phyloP scores from a whole-genome alignment of 2,888 invertebrate species.

The Eupsilia transversa region DNA sequence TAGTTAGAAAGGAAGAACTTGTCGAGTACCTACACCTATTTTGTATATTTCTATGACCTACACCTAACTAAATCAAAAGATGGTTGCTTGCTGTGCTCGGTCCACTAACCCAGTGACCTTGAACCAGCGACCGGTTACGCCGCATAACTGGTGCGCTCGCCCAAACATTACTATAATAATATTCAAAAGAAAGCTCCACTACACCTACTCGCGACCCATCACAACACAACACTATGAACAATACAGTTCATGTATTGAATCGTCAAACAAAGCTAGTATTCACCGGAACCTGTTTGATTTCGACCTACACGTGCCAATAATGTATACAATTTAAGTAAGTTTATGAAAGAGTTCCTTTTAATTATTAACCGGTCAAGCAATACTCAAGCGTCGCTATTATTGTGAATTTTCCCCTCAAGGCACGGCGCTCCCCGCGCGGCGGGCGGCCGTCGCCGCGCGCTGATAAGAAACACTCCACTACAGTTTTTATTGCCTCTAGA shows the following conservation, averaged over 20 bases:
- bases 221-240: conserved; percentile 6
- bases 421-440: too few relatives aligned
- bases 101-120: conserved; percentile 88
- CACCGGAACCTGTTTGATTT: background rate
- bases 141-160: conserved; percentile 76
- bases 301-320: background rate
- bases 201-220: conserved; percentile 22
- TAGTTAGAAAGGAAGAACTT: background rate
- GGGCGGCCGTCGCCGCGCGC: too few relatives aligned
- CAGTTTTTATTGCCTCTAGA: too few relatives aligned
- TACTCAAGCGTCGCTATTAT: too few relatives aligned
- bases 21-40: background rate
- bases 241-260: conserved; percentile 28
- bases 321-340: background rate
- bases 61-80: conserved; percentile 28
- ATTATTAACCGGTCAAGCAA: too few relatives aligned
- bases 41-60: too few relatives aligned
- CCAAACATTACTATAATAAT: conserved; percentile 59
- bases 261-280: conserved; percentile 10
- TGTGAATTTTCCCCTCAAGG: too few relatives aligned
- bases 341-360: background rate
- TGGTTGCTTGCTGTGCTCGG: conserved; percentile 59
- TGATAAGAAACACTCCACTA: too few relatives aligned
- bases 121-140: conserved; percentile 81
- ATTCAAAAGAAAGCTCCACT: conserved; percentile 59